Conservation (phyloP, 2,113 vertebrate genomes). For the Oceanites oceanicus region DNA sequence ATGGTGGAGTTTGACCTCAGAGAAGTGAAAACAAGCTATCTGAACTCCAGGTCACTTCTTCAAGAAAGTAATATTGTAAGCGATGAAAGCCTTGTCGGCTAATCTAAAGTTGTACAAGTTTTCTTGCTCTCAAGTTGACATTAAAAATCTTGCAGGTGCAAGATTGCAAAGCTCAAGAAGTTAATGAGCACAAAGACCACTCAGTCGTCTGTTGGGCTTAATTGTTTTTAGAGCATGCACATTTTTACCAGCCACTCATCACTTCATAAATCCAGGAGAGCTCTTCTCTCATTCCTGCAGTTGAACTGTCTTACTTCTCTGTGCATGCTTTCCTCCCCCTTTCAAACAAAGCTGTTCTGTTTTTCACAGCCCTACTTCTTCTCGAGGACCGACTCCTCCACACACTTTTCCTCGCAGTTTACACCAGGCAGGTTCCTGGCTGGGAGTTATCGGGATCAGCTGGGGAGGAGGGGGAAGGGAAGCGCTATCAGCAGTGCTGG, state of each 20-base stretch:
- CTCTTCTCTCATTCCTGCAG: conserved; percentile 67
- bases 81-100: conserved; percentile 69
- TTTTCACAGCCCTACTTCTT: conserved; percentile 70
- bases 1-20: conserved; percentile 39
- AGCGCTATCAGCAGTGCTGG: conserved; percentile 39
- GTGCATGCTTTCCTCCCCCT: conserved; percentile 73
- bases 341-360: conserved; percentile 79
- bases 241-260: conserved; percentile 62
- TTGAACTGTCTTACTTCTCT: conserved; percentile 67
- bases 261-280: conserved; percentile 68
- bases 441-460: conserved; percentile 71
- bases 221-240: conserved; percentile 67
- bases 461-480: conserved; percentile 67
- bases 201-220: conserved; percentile 53
- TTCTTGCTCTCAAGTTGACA: conserved; percentile 61
- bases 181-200: conserved; percentile 67
- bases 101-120: conserved; percentile 59
- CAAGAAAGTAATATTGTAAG: conserved; percentile 58
- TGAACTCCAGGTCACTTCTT: conserved; percentile 33
- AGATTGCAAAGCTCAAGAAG: conserved; percentile 65
- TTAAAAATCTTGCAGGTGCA: conserved; percentile 69
- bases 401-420: conserved; percentile 69
- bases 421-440: conserved; percentile 71
- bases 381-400: conserved; percentile 74
- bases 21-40: conserved; percentile 47